Evolutionary conservation across 2,888 invertebrate species (phyloP).

Genomic region (Standfussiana lucernea): DNA sequence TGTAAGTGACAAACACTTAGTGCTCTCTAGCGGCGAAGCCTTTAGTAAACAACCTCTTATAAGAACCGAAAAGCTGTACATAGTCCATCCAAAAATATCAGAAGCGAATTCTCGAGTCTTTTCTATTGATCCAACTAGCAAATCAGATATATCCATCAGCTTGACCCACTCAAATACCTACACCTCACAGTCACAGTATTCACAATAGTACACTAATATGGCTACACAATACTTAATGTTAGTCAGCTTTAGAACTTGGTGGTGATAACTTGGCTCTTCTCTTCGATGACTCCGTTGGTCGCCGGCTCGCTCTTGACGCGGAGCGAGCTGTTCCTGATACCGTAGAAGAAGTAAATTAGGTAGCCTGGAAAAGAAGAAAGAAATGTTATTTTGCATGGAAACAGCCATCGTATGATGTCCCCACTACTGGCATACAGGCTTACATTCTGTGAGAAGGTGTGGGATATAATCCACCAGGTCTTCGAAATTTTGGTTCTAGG

Average conservation of each 20-base stretch:
- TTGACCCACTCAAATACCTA: background rate
- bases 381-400: background rate
- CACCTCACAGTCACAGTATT: constrained; percentile 12
- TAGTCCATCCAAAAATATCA: background rate
- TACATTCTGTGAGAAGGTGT: background rate
- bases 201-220: constrained; percentile 57
- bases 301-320: constrained; percentile 73
- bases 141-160: background rate
- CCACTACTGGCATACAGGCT: background rate
- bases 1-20: background rate
- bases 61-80: background rate
- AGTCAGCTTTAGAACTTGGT: constrained; percentile 81
- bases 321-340: constrained; percentile 94
- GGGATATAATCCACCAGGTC: background rate
- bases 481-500: background rate
- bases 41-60: background rate
- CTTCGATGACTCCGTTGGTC: constrained; percentile 68
- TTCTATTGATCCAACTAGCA: background rate
- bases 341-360: constrained; percentile 96
- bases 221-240: constrained; percentile 40
- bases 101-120: background rate
- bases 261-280: constrained; percentile 75
- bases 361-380: constrained; percentile 91
- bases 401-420: background rate
- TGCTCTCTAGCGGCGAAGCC: background rate